Percentiles rank a stretch among this genome's conserved stretches.
Conservation (phyloP, 2,797 vertebrate species). For the Premnoplex brunnescens region DNA sequence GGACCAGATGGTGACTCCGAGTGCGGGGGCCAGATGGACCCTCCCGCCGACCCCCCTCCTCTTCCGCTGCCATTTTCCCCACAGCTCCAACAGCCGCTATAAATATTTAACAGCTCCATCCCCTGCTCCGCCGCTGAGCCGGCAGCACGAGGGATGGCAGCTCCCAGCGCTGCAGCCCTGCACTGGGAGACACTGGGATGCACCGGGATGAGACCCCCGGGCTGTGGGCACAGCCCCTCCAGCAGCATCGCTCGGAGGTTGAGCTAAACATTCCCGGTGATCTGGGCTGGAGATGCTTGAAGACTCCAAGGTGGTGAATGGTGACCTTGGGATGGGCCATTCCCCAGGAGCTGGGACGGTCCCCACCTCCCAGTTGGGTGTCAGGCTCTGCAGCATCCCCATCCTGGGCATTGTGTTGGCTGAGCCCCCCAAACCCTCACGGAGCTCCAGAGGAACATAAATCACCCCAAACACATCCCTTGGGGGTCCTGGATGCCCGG, state of each 20-base stretch:
- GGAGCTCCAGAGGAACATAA: rapidly evolving
- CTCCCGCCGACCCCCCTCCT: rapidly evolving
- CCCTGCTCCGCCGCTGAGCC: neutral
- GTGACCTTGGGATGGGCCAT: rapidly evolving
- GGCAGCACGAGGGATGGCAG: neutral
- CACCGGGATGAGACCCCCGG: neutral
- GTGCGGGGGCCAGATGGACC: constrained; percentile 1
- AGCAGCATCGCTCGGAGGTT: neutral
- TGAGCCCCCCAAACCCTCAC: neutral
- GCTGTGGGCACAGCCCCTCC: rapidly evolving
- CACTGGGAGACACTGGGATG: neutral
- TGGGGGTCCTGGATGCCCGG: rapidly evolving
- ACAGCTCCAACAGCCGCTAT: neutral
- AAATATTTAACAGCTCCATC: neutral
- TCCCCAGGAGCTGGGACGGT: neutral
- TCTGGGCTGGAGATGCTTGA: rapidly evolving
- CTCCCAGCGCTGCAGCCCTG: rapidly evolving
- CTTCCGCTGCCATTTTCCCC: neutral
- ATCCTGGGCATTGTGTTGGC: rapidly evolving
- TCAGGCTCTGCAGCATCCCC: neutral
- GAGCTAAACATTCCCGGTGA: neutral
- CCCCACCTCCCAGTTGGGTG: rapidly evolving
- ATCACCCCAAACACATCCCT: neutral
- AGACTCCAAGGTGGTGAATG: neutral
- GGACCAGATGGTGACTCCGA: constrained; percentile 39